Conservation (phyloP, 2,797 vertebrate genomes). For the Pempheris klunzingeri region DNA sequence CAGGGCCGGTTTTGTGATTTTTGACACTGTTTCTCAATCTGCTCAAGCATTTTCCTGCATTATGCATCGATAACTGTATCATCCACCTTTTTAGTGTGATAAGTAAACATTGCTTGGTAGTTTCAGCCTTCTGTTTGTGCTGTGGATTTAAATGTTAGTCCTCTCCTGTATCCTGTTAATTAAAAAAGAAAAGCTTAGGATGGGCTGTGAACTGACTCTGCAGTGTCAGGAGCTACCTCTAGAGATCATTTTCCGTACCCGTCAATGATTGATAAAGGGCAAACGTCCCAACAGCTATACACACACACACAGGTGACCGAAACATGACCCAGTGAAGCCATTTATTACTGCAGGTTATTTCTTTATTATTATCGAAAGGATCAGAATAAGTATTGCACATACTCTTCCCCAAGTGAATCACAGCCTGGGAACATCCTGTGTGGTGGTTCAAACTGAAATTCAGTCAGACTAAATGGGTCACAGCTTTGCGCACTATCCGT, state of each 20-base stretch:
- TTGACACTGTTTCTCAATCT: background rate
- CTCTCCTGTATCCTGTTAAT: background rate
- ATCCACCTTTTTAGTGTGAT: background rate
- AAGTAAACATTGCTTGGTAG: background rate
- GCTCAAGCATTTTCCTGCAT: background rate
- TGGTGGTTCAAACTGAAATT: slow-evolving; percentile 14
- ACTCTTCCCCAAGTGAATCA: slow-evolving; percentile 14
- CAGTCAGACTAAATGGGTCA: background rate
- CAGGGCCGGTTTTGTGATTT: accelerated
- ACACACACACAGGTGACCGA: slow-evolving; percentile 19
- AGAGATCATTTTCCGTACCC: slow-evolving; percentile 24
- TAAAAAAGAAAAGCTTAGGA: background rate
- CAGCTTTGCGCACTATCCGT: background rate
- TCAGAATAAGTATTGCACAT: background rate
- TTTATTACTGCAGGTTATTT: background rate
- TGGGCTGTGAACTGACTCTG: slow-evolving; percentile 1
- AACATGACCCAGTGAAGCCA: background rate
- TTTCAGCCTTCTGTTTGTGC: background rate
- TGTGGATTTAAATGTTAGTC: background rate
- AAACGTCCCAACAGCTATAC: slow-evolving; percentile 27
- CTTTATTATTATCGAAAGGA: background rate
- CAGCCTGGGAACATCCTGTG: slow-evolving; percentile 29
- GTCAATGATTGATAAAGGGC: slow-evolving; percentile 64
- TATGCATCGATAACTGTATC: background rate
- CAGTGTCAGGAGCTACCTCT: background rate